Evolutionary conservation across 2,113 vertebrate species (phyloP), one percentile per base, ranked within the genome.

Genomic region (Dicrurus megarhynchus): DNA sequence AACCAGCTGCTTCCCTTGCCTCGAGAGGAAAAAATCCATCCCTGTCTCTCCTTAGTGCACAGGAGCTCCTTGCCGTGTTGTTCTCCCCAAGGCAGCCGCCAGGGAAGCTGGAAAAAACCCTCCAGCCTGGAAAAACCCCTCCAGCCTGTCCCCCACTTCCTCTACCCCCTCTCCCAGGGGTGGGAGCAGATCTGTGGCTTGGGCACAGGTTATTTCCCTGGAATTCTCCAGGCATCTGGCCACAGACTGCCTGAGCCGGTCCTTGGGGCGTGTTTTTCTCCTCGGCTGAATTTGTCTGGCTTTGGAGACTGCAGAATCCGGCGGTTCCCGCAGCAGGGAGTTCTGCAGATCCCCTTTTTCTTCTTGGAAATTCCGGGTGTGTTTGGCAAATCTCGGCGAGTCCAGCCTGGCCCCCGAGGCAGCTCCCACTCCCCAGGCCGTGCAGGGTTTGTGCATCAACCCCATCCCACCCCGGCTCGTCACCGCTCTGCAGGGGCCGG

Each of bases 1-100:
- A 84, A n/a, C 39, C 7, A 2, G 16, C 60, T 63, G 47, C 47
- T 93, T 83, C 76, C 61, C 67, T 16, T 4, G 3, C 35, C 28
- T 7, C 0, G 0, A 55, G 42, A 26, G 78, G 39, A 7, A 65
- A 44, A 67, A 63, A 21, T n/a, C 60, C 37, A 5, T 47, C 60
- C 32, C 15, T 20, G 15, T 27, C 9, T 52, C 55, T 64, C 53
- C 33, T 52, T 21, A 11, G 13, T 0, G 16, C 56, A 11, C 24
- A 20, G 78, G 82, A 84, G 55, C 64, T 17, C 12, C 27, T 81
- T 0, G 2, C 16, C 2, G 8, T 1, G 2, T 0, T 18, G 21
- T 28, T 89, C 49, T 47, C 30, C 49, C 63, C 26, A 39, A 67
- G 27, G 21, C 21, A 60, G 12, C 33, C 11, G 50, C 52, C 67